Conservation (phyloP, 2,888 invertebrate genomes). For the Conomelus anceps region DNA sequence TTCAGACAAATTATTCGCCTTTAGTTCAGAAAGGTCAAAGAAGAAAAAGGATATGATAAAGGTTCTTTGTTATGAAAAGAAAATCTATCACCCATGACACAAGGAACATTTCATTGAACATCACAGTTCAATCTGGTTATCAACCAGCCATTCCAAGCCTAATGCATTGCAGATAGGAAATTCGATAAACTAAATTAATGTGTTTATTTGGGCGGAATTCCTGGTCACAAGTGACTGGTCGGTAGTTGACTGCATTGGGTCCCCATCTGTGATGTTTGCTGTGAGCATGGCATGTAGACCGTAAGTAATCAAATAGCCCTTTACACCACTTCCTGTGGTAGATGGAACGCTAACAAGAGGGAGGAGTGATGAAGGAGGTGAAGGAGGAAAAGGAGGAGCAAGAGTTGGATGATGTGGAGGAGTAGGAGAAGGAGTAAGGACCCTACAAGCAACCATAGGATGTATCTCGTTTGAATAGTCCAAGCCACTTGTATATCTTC, state of each 20-base stretch:
- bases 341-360: background rate
- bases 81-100: background rate
- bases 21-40: no score
- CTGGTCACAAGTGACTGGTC: background rate
- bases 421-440: background rate
- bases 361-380: background rate
- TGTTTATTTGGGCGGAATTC: background rate
- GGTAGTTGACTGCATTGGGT: background rate
- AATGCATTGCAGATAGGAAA: background rate
- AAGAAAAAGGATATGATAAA: no score
- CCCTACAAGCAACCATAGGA: background rate
- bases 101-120: background rate
- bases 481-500: background rate
- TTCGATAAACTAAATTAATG: background rate
- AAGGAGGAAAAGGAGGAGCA: background rate
- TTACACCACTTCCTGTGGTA: background rate
- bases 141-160: background rate
- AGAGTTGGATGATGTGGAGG: no score
- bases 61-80: background rate
- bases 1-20: no score
- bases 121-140: background rate
- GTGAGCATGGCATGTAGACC: background rate
- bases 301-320: background rate
- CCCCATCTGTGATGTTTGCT: background rate
- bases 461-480: background rate